phyloP scores from a whole-genome alignment of 2,113 vertebrate genomes.

The Sapajus apella region DNA sequence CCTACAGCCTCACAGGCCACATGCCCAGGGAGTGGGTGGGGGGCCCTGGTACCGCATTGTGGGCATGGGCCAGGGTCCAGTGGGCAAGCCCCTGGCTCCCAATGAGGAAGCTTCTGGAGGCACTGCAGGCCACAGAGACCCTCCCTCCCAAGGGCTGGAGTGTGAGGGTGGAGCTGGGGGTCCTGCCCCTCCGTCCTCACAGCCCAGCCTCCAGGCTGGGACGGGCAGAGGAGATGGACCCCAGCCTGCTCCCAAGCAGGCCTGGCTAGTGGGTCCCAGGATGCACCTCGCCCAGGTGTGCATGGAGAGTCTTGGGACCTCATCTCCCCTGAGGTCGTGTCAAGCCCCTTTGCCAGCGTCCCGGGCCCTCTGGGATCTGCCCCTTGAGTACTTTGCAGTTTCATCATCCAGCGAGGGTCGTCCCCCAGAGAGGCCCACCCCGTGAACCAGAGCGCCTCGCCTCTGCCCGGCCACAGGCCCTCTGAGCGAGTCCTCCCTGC shows the following conservation, averaged over 20 bases:
- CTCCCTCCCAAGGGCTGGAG: no score
- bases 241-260: background rate
- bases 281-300: background rate
- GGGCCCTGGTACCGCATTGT: background rate
- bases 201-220: background rate
- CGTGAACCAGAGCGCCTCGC: fast-evolving
- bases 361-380: background rate
- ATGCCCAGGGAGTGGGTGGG: no score
- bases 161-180: background rate
- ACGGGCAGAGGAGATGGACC: fast-evolving
- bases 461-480: background rate
- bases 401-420: background rate
- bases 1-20: background rate
- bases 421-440: background rate
- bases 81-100: background rate
- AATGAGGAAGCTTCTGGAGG: background rate
- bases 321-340: background rate
- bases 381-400: no score
- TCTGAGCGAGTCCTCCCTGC: background rate
- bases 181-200: background rate
- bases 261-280: fast-evolving
- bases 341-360: background rate
- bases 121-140: fast-evolving
- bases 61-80: background rate
- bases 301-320: fast-evolving